These are phyloP conservation scores for Girardia tigrina DNA, from an alignment of 2,888 invertebrate species.

Conservation along the genomic window DNA sequence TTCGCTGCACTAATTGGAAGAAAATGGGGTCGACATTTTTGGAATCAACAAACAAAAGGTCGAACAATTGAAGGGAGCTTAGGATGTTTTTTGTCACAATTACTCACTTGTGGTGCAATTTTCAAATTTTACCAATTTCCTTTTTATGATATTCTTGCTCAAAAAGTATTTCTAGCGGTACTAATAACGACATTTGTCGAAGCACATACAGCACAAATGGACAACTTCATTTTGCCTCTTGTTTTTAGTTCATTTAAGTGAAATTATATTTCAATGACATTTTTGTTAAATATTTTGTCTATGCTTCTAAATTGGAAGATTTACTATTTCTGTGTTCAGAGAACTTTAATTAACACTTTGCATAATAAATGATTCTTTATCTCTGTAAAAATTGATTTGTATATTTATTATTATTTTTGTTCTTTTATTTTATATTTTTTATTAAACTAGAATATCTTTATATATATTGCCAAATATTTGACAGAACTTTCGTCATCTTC, in stretches of 20 bases:
- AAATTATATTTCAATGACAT: no score
- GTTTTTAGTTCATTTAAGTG: background rate
- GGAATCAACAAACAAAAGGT: background rate
- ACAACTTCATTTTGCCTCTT: constrained; percentile 26
- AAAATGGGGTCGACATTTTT: background rate
- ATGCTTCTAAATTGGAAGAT: no score
- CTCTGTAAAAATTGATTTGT: no score
- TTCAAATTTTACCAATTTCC: background rate
- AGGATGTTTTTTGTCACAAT: constrained; percentile 19
- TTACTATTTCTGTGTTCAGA: no score
- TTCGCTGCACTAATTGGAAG: constrained; percentile 8
- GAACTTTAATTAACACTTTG: no score
- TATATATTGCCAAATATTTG: no score
- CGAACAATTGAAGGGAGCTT: constrained; percentile 24
- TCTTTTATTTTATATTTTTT: no score
- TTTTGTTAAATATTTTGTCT: no score
- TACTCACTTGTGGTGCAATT: background rate
- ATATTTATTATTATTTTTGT: no score
- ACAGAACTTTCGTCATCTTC: no score
- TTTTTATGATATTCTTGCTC: background rate
- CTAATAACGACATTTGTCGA: constrained; percentile 7
- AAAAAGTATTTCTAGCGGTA: background rate
- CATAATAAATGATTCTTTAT: no score
- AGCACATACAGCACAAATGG: constrained; percentile 29
- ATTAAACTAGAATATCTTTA: no score